phyloP scores from a whole-genome alignment of 2,797 vertebrate genomes.

The Hippoglossus hippoglossus region DNA sequence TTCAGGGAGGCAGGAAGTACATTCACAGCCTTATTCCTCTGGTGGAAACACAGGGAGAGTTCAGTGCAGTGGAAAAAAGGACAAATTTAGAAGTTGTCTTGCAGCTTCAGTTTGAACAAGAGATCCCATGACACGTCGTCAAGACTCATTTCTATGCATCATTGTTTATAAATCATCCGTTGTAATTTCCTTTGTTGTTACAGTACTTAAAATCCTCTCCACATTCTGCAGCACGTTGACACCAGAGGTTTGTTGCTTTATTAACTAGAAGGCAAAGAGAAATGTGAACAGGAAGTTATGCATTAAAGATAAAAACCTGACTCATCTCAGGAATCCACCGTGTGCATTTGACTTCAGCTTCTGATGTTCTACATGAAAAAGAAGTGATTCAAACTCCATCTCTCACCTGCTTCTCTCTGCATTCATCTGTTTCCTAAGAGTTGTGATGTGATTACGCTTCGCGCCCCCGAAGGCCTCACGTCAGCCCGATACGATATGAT shows the following conservation, averaged over 20 bases:
- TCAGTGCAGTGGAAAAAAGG: too few relatives aligned
- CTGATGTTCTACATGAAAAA: constrained; percentile 1
- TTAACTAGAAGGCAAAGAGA: background rate
- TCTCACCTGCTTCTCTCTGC: background rate
- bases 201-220: background rate
- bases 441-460: background rate
- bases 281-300: background rate
- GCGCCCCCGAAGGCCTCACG: background rate
- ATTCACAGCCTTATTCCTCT: too few relatives aligned
- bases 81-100: background rate
- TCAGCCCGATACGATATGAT: constrained; percentile 1
- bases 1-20: too few relatives aligned
- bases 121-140: background rate
- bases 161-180: background rate
- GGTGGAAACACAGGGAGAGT: too few relatives aligned
- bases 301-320: constrained; percentile 6
- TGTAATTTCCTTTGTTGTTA: background rate
- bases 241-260: background rate
- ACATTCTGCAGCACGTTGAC: background rate
- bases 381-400: constrained; percentile 5
- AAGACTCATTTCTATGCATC: background rate
- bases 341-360: background rate
- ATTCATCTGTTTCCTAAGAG: background rate
- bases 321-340: background rate
- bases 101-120: background rate